phyloP scores from a whole-genome alignment of 2,888 invertebrate species.

The Barypeithes pellucidus region DNA sequence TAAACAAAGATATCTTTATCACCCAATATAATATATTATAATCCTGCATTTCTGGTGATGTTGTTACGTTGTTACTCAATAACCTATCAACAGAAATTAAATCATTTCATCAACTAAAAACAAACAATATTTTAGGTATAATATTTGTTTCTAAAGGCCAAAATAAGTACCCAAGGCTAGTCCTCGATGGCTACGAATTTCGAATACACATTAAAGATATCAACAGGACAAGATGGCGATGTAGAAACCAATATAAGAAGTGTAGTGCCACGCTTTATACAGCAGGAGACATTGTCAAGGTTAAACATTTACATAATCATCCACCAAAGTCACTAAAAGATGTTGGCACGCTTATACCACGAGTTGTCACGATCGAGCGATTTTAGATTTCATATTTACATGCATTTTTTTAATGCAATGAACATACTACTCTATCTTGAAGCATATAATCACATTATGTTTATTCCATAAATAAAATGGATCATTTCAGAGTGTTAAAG shows the following conservation, averaged over 20 bases:
- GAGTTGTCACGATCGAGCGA: slow-evolving; percentile 48
- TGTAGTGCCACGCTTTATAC: slow-evolving; percentile 57
- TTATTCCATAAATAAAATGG: no score
- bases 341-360: slow-evolving; percentile 41
- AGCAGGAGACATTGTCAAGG: slow-evolving; percentile 55
- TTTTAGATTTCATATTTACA: neutral
- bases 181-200: slow-evolving; percentile 59
- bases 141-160: slow-evolving; percentile 57
- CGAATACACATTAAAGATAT: slow-evolving; percentile 55
- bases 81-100: no score
- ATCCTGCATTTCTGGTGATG: no score
- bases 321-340: slow-evolving; percentile 41
- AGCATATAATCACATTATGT: no score
- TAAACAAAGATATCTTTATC: no score
- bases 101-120: no score
- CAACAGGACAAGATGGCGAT: slow-evolving; percentile 1
- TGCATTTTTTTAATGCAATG: no score
- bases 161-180: slow-evolving; percentile 59
- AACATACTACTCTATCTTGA: no score
- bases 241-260: slow-evolving; percentile 44
- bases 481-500: no score
- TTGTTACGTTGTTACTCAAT: no score
- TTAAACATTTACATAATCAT: slow-evolving; percentile 58
- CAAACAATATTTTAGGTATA: slow-evolving; percentile 55
- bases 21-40: no score